Base-by-base conservation (phyloP, 2,797 vertebrate genomes). In the Gadopsis marmoratus region DNA sequence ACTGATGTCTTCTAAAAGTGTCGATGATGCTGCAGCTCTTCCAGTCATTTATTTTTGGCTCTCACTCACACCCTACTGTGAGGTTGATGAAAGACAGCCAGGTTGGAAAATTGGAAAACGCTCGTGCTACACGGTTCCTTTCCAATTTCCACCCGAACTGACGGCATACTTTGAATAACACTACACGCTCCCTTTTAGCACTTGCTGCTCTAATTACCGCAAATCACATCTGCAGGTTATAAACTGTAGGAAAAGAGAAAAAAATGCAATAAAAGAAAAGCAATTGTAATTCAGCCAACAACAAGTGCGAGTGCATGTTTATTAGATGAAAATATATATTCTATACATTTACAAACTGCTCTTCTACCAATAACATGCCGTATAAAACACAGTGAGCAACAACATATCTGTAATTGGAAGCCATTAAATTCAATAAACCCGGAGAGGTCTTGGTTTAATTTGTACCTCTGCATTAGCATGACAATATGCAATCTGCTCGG, bases 381-480 rank as follows among this genome's bases (percentile, higher is more conserved):
- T 0, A n/a, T 14, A 68, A 60, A 39, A 29, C 51, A 69, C 50
- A 33, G 41, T 4, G 6, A 59, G 64, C 66, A 21, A 62, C 31
- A 45, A 45, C 16, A 12, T 7, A 72, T 47, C 9, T 62, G 41
- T 77, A 71, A 82, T 62, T 79, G 54, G 35, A 84, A 76, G 29
- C 71, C 43, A 85, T 87, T 91, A 68, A 76, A 91, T 87, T 84
- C 83, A 88, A 93, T 89, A 81, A 88, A 86, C 71, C 76, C 79
- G 14, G 48, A 75, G 83, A 87, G 90, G 86, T 81, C 77, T 48
- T 56, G 75, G 43, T 88, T 86, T 83, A 74, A 89, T 88, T 86
- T 86, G 78, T 85, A 75, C 59, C 69, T 69, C 65, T 3, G 65
- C 83, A 93, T 93, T 93, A 89, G 76, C 91, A 93, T 92, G 83